phyloP scores from a whole-genome alignment of 2,797 vertebrate species.

The Hippoglossus hippoglossus region DNA sequence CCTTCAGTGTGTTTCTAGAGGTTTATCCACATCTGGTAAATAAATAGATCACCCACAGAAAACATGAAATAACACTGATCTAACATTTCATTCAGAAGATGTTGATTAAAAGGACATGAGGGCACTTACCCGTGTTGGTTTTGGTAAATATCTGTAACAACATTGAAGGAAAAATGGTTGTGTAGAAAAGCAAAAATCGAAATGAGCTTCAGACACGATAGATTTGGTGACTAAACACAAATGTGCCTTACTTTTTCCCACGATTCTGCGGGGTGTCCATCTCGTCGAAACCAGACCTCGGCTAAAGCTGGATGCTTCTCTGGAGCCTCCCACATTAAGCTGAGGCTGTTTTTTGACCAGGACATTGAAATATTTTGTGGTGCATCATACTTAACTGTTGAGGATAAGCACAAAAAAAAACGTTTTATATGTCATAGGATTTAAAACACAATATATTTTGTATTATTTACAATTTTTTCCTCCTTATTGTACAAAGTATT shows the following conservation, averaged over 20 bases:
- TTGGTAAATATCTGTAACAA: slow-evolving; percentile 52
- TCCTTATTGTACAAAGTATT: too few species aligned
- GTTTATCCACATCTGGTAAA: background rate
- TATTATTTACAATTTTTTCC: too few species aligned
- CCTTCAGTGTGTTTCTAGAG: too few species aligned
- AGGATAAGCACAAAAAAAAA: slow-evolving; percentile 6
- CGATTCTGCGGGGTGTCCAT: background rate
- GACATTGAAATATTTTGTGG: slow-evolving; percentile 45
- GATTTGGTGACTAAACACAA: background rate
- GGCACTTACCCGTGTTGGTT: slow-evolving; percentile 58
- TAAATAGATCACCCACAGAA: background rate
- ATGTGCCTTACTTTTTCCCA: slow-evolving; percentile 57
- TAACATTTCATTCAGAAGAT: background rate
- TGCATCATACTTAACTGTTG: slow-evolving; percentile 71
- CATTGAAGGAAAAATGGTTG: background rate
- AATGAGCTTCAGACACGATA: background rate
- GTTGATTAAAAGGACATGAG: background rate
- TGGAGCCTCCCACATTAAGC: slow-evolving; percentile 47
- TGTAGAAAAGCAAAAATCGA: background rate
- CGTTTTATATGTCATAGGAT: too few species aligned
- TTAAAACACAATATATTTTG: too few species aligned
- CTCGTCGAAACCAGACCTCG: slow-evolving; percentile 40
- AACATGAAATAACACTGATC: background rate
- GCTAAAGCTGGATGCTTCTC: slow-evolving; percentile 31
- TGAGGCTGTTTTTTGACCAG: slow-evolving; percentile 61